These are phyloP conservation scores for Python bivittatus DNA, from an alignment of 2,113 vertebrate species.

Conservation along the genomic window DNA sequence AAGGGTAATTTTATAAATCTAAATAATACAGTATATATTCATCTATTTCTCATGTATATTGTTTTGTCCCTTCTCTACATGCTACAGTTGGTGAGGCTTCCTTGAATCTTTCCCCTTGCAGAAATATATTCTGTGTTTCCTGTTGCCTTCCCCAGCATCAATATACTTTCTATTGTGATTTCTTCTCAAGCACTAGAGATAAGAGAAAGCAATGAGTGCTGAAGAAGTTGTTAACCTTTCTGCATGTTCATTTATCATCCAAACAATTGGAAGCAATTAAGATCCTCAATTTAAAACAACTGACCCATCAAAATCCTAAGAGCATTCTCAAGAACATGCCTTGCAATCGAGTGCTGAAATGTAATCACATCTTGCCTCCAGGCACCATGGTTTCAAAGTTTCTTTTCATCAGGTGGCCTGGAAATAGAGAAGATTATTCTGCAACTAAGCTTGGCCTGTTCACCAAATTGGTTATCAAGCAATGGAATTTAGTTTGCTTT, in stretches of 20 bases:
- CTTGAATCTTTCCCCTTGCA: neutral
- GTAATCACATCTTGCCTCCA: constrained; percentile 35
- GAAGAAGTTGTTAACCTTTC: constrained; percentile 50
- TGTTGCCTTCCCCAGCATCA: rapidly evolving
- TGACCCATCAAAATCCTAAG: constrained; percentile 51
- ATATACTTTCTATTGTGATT: neutral
- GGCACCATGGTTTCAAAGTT: constrained; percentile 28
- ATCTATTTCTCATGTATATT: neutral
- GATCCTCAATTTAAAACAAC: constrained; percentile 49
- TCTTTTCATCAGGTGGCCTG: constrained; percentile 9
- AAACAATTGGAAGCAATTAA: constrained; percentile 51
- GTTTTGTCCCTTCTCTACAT: neutral
- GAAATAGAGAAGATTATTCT: constrained; percentile 15
- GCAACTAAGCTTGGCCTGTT: neutral
- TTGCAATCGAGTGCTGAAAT: constrained; percentile 31
- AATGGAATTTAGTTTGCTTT: neutral
- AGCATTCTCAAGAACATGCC: constrained; percentile 25
- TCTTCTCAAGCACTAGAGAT: constrained; percentile 8
- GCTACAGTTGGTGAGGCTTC: neutral
- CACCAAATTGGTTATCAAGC: neutral
- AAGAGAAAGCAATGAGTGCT: neutral
- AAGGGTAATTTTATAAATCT: neutral
- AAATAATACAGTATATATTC: neutral
- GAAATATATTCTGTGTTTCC: neutral
- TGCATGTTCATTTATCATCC: constrained; percentile 43